These are phyloP conservation scores for Neosalanx taihuensis DNA, from an alignment of 2,797 vertebrate species.

Conservation along the genomic window DNA sequence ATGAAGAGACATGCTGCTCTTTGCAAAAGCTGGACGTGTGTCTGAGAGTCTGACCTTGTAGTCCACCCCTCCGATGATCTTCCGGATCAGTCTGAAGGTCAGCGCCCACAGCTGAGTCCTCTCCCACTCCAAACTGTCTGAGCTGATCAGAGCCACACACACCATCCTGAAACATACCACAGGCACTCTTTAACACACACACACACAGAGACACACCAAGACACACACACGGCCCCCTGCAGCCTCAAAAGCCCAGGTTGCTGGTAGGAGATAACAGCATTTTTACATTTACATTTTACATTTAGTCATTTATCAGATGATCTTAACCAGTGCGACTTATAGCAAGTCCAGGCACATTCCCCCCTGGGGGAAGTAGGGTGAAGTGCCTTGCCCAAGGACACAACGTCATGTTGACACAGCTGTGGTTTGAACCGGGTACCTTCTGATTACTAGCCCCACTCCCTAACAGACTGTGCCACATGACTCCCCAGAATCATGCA, in stretches of 20 bases:
- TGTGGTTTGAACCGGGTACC: too few species aligned
- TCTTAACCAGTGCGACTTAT: background rate
- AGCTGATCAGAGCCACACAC: conserved; percentile 90
- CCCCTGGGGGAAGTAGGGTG: too few species aligned
- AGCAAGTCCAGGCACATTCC: too few species aligned
- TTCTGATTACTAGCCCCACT: too few species aligned
- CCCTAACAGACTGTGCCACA: too few species aligned
- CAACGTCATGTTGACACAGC: too few species aligned
- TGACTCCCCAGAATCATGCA: too few species aligned
- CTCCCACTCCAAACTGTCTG: conserved; percentile 94
- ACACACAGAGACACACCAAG: background rate
- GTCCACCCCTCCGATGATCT: conserved; percentile 97
- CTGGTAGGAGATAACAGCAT: background rate
- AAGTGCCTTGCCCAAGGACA: too few species aligned
- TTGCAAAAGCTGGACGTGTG: background rate
- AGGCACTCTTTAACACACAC: background rate
- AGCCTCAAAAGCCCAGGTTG: background rate
- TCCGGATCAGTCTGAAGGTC: conserved; percentile 92
- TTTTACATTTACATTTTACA: too few species aligned
- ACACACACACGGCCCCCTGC: background rate
- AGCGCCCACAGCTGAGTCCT: conserved; percentile 94
- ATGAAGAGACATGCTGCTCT: too few species aligned
- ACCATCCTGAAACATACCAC: conserved; percentile 80
- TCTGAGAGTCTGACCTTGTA: conserved; percentile 83
- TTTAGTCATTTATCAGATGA: background rate